Evolutionary conservation across 35 echinoderm and acorn worm species (phyloP), one percentile per base, ranked within the genome.

Genomic region (Ophiothrix spiculata): DNA sequence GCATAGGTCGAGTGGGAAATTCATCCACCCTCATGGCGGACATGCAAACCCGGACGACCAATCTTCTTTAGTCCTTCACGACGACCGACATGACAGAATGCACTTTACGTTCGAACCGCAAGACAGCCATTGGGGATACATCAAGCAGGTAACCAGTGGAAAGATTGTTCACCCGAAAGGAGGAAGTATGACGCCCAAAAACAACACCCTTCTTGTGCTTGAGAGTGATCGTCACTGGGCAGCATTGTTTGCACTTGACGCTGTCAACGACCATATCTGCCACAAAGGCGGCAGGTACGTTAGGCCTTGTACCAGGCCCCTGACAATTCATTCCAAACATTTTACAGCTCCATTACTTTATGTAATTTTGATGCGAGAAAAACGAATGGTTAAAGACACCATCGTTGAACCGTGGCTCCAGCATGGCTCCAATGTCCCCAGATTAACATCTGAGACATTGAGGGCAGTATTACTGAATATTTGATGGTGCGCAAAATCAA

Each of bases 201-300:
- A 76, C 33, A 28, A 28, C 33, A 76, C 74, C 12, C 74, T 8
- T 6, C 74, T 76, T 76, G 74, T 76, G 74, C n/a, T 76, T 76
- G 10, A 76, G 10, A 35, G 33, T 31, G 74, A 76, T 76, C 74
- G 74, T 76, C 74, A 76, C 29, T 76, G 11, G 8, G 33, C n/a
- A 76, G 74, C 74, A 12, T 76, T 76, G 74, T 76, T 76, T 28
- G 74, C 74, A 76, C 74, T 76, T 28, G 74, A 76, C 74, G 74
- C 74, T 35, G n/a, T 35, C 33, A 76, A 76, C n/a, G 74, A 76
- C 25, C 74, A 35, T 76, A 28, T 76, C n/a, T 12, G 8, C 4
- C 74, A 76, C 74, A 76, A 76, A 76, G 74, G 74, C n/a, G 74
- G 74, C 4, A 76, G 33, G 74, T 76, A 76, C 29, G 74, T 31